Evolutionary conservation across 2,888 invertebrate genomes (phyloP), one percentile per base, ranked within the genome.

Genomic region (Meiosimyza platycephala): DNA sequence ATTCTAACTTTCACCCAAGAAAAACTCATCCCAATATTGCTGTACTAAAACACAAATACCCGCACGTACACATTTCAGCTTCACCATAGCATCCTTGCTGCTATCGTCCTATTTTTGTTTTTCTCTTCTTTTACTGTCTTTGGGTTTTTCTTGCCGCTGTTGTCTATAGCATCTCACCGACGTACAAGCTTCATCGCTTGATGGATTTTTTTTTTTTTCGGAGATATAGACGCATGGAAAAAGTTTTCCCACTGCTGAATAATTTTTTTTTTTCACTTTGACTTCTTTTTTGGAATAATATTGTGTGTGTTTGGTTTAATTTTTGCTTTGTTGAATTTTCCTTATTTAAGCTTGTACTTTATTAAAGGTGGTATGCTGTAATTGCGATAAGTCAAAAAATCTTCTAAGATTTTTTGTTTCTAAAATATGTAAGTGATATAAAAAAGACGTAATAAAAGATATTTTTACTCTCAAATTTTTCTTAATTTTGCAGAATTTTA

Each of bases 71-170:
- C 54, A 16, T 54, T 28, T 60, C 13, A 3, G 22, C 33, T 13
- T 51, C 51, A 18, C 48, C 12, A 70, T 63, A 57, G 52, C 60
- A 16, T 55, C 55, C 57, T 28, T 50, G 59, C 40, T 48, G 59
- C 50, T 59, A 48, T 68, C 33, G 51, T 67, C 13, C 67, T 83
- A 47, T 28, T 52, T 62, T 52, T 18, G 33, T 33, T 47, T 52
- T 63, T 57, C 13, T 48, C 52, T 64, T 59, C 22, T 71, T 54
- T 47, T 48, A 18, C 47, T 16, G 11, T 67, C 60, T 50, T 65
- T 72, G 16, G 18, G 5, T n/a, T 47, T 9, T 40, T 55, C 18
- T 66, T 66, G 40, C 40, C 40, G 40, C 40, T 47, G 33, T 16
- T 13, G 33, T 28, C 60, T 60, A 40, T 1, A 15, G 1, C 60